Base-by-base conservation (phyloP, 1,140 invertebrate genomes). In the Drosophila micromelanica region DNA sequence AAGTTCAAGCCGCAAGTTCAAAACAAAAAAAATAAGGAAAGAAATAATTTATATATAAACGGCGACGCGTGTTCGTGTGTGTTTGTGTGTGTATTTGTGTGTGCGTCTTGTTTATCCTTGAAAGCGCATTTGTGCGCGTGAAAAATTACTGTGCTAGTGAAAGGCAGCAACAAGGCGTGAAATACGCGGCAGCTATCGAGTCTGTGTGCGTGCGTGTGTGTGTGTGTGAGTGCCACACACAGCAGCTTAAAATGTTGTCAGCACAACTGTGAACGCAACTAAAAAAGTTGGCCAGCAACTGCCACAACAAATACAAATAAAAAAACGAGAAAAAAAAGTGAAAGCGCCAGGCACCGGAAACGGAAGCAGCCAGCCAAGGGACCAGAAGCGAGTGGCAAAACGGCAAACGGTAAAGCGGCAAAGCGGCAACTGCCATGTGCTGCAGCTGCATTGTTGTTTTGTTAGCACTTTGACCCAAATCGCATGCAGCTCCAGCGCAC, bases 391-490 rank as follows among this genome's bases (percentile, higher is more conserved):
- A 46, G 52, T 37, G 35, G 49, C 45, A 68, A 51, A 51, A 49
- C 27, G 32, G 37, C 43, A 61, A 62, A 57, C 70, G 62, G 64
- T 6, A 27, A 27, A 27, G 27, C 27, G 5, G 9, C 55, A 37
- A 59, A 46, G 57, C 35, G 35, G 32, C 49, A 48, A 55, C 17
- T 32, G 38, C 62, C 38, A 61, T 72, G 70, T 78, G 74, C 76
- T 63, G 82, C 71, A 56, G 61, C 54, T 87, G 78, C 82, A 87
- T 87, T 87, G 72, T 73, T 78, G 68, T 64, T 89, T 73, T 76
- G 82, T 70, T 79, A 76, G 52, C 76, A 89, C 82, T 82, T 71
- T 87, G 84, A 89, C 84, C 84, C 80, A 87, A 89, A 87, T 87
- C 79, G 78, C 51, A 67, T 30, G 55, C 42, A 60, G 40, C 60